Evolutionary conservation across 2,797 vertebrate genomes (phyloP), one percentile per base, ranked within the genome.

Genomic region (Oophaga sylvatica): DNA sequence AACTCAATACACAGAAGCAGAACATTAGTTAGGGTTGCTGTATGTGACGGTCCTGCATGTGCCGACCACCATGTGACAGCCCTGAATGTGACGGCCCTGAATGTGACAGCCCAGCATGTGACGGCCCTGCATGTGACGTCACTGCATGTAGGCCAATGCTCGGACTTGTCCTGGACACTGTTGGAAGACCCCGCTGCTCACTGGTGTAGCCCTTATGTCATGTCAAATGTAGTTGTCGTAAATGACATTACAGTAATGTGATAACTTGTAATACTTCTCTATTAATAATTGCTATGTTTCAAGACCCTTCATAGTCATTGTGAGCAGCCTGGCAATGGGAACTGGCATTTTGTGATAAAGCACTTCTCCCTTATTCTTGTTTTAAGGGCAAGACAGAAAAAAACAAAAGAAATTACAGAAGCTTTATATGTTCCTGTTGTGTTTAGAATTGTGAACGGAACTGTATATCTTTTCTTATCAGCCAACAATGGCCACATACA

Each of bases 341-440:
- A 53, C 19, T 82, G 59, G 56, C 80, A 68, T 82, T 70, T 56
- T 82, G 45, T 4, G 45, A 70, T 56, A 70, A 20, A 22, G 16
- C n/a, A 48, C 13, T 68, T 70, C 80, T 82, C 9, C 67, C 48
- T 20, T 48, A 31, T 15, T 68, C 63, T 85, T 85, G 48, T 85
- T 85, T 79, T 56, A 79, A 63, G 84, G 9, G 9, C 10, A n/a
- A 41, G 70, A 19, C 70, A 41, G 5, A 19, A 71, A 45, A 26
- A 26, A n/a, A 11, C 48, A 67, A 9, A 20, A 26, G 7, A 16
- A 22, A 80, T 86, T 56, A 68, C 20, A 80, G 19, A 45, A 86
- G 80, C 29, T 78, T n/a, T 56, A n/a, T 62, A 71, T 78, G 71
- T 86, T 60, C 77, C 85, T 80, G 63, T 29, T 80, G 53, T 35